Percentiles rank a stretch among this genome's conserved stretches.
Evolutionary conservation across 2,888 invertebrate genomes (phyloP).

Genomic region (Meta bourneti): DNA sequence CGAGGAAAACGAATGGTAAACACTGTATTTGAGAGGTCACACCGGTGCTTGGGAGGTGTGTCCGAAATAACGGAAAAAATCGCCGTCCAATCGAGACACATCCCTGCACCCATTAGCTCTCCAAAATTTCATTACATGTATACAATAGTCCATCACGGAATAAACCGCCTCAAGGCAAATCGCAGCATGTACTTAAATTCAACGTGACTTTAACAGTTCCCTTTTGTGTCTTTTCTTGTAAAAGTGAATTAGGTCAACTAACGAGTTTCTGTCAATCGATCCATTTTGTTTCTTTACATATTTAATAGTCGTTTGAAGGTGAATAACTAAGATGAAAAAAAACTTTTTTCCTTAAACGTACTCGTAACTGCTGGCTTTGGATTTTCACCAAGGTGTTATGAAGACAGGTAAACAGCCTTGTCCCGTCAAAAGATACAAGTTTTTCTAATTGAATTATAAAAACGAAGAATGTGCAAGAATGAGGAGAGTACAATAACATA

Average conservation of each 20-base stretch:
- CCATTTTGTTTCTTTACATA: neutral
- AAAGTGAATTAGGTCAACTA: neutral
- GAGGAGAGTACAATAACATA: no score
- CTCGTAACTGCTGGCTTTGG: no score
- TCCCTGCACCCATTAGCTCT: neutral
- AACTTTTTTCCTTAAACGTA: no score
- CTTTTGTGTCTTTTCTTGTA: neutral
- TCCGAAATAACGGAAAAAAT: neutral
- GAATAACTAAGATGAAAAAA: no score
- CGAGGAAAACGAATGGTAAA: neutral
- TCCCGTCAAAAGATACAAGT: no score
- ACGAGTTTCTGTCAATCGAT: neutral
- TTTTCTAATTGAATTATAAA: no score
- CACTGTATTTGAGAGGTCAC: neutral
- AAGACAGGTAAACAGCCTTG: no score
- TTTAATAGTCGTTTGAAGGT: no score
- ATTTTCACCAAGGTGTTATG: no score
- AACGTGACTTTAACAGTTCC: neutral
- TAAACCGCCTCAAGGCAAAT: neutral
- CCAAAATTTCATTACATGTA: neutral
- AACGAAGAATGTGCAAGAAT: no score
- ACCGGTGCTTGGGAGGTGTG: neutral
- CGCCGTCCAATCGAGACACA: neutral
- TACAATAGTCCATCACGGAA: neutral
- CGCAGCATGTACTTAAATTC: neutral